Percentiles rank a stretch among this genome's conserved stretches.
Evolutionary conservation across 2,797 vertebrate species (phyloP).

Genomic region (Telmatherina bonti): DNA sequence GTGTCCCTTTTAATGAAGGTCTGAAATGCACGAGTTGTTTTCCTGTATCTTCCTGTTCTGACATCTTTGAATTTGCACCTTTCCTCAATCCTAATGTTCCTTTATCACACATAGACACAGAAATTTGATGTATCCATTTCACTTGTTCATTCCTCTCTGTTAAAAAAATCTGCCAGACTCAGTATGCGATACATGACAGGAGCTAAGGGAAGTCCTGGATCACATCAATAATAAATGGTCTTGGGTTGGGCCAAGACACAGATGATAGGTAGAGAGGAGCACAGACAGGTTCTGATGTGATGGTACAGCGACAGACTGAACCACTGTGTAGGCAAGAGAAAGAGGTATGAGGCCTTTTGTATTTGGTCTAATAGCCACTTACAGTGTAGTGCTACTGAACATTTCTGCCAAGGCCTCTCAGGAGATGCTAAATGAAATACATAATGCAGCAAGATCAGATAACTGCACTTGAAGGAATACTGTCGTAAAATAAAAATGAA

Average conservation of each 20-base stretch:
- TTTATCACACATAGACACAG: conserved; percentile 7
- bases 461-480: conserved; percentile 59
- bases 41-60: neutral
- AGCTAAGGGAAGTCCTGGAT: conserved; percentile 27
- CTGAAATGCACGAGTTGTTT: neutral
- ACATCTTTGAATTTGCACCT: conserved; percentile 5
- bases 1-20: neutral
- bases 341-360: conserved; percentile 38
- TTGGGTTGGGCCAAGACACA: conserved; percentile 29
- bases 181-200: conserved; percentile 51
- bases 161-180: conserved; percentile 44
- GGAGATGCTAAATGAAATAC: conserved; percentile 76
- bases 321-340: conserved; percentile 28
- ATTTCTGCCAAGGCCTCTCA: conserved; percentile 52
- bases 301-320: conserved; percentile 24
- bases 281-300: conserved; percentile 9
- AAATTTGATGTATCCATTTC: conserved; percentile 21
- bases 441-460: conserved; percentile 67
- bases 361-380: conserved; percentile 67
- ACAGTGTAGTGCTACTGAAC: conserved; percentile 61
- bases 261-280: conserved; percentile 5
- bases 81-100: neutral
- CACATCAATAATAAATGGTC: conserved; percentile 28
- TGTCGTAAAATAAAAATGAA: conserved; percentile 65
- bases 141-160: conserved; percentile 36